Evolutionary conservation across 2,113 vertebrate genomes (phyloP), one percentile per base, ranked within the genome.

Genomic region (Sylvilagus bachmani): DNA sequence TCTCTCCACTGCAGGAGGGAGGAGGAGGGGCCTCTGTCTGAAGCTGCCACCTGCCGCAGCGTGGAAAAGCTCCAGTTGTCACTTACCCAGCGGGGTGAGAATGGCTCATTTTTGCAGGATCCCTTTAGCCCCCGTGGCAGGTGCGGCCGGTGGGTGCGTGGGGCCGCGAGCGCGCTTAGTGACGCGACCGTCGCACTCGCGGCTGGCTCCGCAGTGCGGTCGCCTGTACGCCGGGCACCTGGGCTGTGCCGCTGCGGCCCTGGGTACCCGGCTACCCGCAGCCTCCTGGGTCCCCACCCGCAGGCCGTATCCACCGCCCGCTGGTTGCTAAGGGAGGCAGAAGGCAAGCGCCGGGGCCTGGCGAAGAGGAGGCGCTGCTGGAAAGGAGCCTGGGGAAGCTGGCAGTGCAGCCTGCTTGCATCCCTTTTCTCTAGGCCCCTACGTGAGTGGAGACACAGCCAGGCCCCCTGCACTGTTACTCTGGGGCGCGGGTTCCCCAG

Each of bases 241-340:
- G 73, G 7, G 78, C 88, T 74, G 84, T 49, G 86, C 33, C 71
- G n/a, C 95, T 9, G 31, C 75, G 38, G 33, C 86, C 82, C 84
- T 58, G 11, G 31, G 84, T 6, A 14, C 78, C 38, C 0, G 51
- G 61, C 49, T 38, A 24, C 93, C 70, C 1, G 88, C 93, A 33
- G 82, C 61, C 78, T 93, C 70, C 71, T 0, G 3, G 58, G 84
- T 51, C 95, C 62, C 29, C 86, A 38, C 91, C 86, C 81, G 73
- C 89, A 6, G 75, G 89, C 96, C 31, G 97, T 90, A 96, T 97
- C 97, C 98, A 98, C 97, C 80, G 73, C 96, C 93, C 85, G 58
- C n/a, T 64, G 93, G 99, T 99, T 99, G 98, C 99, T 98, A 99
- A 95, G 98, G 98, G 97, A 88, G 98, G 93, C 86, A 98, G 69